A percentile compares a stretch with the other conserved stretches of the same genome.
Evolutionary conservation across 2,797 vertebrate genomes (phyloP).

Genomic region (Telmatherina bonti): DNA sequence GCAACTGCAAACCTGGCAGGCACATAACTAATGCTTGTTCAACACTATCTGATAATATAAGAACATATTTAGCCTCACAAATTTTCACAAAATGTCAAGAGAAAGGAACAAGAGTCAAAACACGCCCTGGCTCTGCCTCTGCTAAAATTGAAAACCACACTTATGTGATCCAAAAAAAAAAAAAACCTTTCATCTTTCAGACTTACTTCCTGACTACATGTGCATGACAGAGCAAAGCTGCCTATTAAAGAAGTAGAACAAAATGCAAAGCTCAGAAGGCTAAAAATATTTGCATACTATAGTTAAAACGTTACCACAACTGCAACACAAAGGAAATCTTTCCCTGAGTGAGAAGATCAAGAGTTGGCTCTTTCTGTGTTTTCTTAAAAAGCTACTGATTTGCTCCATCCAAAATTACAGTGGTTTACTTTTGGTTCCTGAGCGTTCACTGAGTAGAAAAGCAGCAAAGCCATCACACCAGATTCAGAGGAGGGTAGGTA

Average conservation of each 20-base stretch:
- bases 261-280: constrained; percentile 17
- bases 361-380: constrained; percentile 27
- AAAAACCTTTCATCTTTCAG: constrained; percentile 19
- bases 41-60: not conserved
- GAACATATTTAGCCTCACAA: constrained; percentile 13
- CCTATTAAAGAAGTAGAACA: not conserved
- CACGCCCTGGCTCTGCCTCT: constrained; percentile 3
- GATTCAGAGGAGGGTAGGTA: constrained; percentile 40
- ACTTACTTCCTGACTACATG: constrained; percentile 54
- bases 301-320: constrained; percentile 33
- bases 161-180: constrained; percentile 27
- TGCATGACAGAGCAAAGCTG: constrained; percentile 20
- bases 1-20: constrained; percentile 23
- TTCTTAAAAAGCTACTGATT: constrained; percentile 52
- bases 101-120: constrained; percentile 11
- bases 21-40: not conserved
- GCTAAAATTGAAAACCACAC: constrained; percentile 42
- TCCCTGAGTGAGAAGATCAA: constrained; percentile 32
- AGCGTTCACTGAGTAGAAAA: constrained; percentile 10
- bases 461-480: constrained; percentile 36
- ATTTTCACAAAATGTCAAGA: constrained; percentile 3
- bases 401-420: constrained; percentile 63
- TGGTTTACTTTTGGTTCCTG: constrained; percentile 47
- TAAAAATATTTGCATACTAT: constrained; percentile 16
- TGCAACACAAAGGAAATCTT: constrained; percentile 47